phyloP scores from a whole-genome alignment of 1,140 invertebrate species.

The Elysia chlorotica region DNA sequence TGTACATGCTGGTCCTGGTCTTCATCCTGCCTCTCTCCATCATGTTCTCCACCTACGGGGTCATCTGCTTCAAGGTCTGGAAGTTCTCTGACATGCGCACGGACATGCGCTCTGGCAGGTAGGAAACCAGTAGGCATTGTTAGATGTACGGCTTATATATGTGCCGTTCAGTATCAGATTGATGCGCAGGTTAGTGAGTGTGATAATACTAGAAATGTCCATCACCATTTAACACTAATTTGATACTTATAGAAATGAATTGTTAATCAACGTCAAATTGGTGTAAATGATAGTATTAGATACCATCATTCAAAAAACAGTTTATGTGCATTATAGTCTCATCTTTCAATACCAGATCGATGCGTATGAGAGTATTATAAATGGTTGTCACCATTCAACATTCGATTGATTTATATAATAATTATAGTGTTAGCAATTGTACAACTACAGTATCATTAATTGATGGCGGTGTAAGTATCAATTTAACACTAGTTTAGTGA shows the following conservation, averaged over 20 bases:
- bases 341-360: too few relatives aligned
- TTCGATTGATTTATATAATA: too few relatives aligned
- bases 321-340: too few relatives aligned
- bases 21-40: constrained; percentile 69
- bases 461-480: too few relatives aligned
- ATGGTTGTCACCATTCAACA: too few relatives aligned
- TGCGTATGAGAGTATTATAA: too few relatives aligned
- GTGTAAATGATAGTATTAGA: not conserved
- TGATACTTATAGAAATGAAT: not conserved
- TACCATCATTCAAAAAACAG: too few relatives aligned
- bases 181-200: not conserved
- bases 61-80: constrained; percentile 73
- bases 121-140: constrained; percentile 5
- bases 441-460: too few relatives aligned
- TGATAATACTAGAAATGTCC: not conserved
- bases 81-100: constrained; percentile 45
- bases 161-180: not conserved
- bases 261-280: not conserved
- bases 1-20: constrained; percentile 72
- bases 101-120: constrained; percentile 39
- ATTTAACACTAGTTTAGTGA: too few relatives aligned
- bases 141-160: too few relatives aligned
- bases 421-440: too few relatives aligned
- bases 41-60: constrained; percentile 71
- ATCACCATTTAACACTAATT: not conserved